Base-by-base conservation (phyloP, 1,140 invertebrate genomes). In the Drosophila hydei region DNA sequence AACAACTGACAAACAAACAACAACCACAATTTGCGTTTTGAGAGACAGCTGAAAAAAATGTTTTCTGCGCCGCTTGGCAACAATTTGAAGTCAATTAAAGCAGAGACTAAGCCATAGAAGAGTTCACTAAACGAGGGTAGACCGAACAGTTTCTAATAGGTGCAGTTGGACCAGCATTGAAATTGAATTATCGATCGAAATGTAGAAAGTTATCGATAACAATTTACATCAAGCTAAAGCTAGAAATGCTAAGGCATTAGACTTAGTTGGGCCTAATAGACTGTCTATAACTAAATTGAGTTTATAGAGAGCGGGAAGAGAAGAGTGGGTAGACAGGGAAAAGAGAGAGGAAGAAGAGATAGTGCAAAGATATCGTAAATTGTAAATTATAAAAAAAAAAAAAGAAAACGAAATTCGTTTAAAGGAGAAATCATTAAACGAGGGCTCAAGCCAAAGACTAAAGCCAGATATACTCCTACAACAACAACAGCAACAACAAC, bases 351-450 rank as follows among this genome's bases (percentile, higher is more conserved):
- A 4, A 11, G 30, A 33, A 11, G 12, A 33, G 30, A 11, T 33
- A 33, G 30, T 11, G 30, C 30, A 33, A 33, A 8, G 30, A 33
- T 33, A 33, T 33, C 30, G 7, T 33, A 33, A 33, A 33, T 33
- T 33, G 30, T 33, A 33, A 33, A 33, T 33, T 33, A 11, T 3
- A 33, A 11, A 33, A 33, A 11, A 33, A 33, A 65, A 56, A 50
- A 40, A 48, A 45, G 45, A 42, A 64, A 48, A 38, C 33, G 38
- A 72, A 77, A 85, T 87, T 78, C 88, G 78, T 78, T 81, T 77
- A 67, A 87, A 88, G 81, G 81, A 87, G 81, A 87, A 87, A 87
- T 87, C 78, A 81, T 88, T 83, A 79, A 72, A 42, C 54, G 47
- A 50, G 25, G 48, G 47, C 51, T 27, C 33, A 62, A 77, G 68